Percentiles rank a stretch among this genome's conserved stretches.
phyloP scores from a whole-genome alignment of 2,888 invertebrate species.

The Aphelenchoides bicaudatus region DNA sequence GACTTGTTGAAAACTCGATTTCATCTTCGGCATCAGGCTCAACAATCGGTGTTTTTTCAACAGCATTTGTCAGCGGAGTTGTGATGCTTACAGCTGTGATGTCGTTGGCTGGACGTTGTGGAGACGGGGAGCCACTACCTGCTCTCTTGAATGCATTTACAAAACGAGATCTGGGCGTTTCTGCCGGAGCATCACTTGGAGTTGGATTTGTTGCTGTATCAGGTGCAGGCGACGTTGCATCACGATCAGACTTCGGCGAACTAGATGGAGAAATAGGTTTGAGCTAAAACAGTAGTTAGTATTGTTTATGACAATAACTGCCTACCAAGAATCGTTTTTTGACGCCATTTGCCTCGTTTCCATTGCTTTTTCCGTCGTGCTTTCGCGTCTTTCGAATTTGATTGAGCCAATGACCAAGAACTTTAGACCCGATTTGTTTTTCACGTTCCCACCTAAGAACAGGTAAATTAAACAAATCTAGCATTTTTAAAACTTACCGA shows the following conservation, averaged over 20 bases:
- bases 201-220: not conserved
- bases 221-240: not conserved
- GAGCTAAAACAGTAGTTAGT: not conserved
- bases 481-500: conserved; percentile 57
- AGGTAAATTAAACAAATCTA: conserved; percentile 59
- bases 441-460: conserved; percentile 60
- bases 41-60: not conserved
- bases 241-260: conserved; percentile 5
- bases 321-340: conserved; percentile 41
- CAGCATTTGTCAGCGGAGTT: conserved; percentile 12
- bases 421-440: conserved; percentile 58
- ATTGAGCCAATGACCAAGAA: conserved; percentile 59
- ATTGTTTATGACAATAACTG: not conserved
- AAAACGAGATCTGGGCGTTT: not conserved
- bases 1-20: not conserved
- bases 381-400: conserved; percentile 58
- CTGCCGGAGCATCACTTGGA: not conserved
- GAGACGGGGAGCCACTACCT: conserved; percentile 6
- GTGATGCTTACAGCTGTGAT: not conserved
- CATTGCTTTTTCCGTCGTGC: conserved; percentile 40
- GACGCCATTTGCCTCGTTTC: conserved; percentile 35
- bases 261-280: conserved; percentile 7
- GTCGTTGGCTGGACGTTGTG: not conserved
- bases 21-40: conserved; percentile 4
- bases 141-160: conserved; percentile 9